Conservation (phyloP, 2,113 vertebrate genomes). For the Macrotis lagotis region DNA sequence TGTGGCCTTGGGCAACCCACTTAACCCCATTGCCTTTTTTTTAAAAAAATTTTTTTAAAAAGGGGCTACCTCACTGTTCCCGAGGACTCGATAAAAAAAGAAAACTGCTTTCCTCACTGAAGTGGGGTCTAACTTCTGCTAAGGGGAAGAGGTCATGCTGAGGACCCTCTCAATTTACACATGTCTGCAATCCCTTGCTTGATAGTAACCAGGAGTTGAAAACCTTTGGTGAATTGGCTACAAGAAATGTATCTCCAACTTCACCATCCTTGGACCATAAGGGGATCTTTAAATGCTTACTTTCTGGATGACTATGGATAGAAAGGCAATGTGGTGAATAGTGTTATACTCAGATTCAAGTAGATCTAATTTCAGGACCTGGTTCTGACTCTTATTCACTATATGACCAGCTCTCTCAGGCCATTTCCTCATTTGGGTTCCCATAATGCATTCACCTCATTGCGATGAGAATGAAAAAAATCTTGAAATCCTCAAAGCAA, state of each 20-base stretch:
- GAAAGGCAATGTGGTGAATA: neutral
- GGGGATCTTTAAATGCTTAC: neutral
- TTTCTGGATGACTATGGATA: neutral
- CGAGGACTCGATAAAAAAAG: neutral
- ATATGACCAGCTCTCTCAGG: neutral
- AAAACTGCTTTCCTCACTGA: conserved; percentile 2
- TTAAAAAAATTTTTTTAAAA: too few relatives aligned
- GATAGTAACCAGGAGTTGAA: neutral
- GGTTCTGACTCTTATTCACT: neutral
- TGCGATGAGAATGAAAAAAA: neutral
- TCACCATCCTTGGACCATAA: neutral
- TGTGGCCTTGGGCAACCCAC: too few relatives aligned
- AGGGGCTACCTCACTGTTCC: conserved; percentile 20
- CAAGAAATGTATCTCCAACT: neutral
- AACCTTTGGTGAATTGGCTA: neutral
- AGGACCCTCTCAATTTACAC: neutral
- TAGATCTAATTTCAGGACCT: neutral
- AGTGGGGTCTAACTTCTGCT: neutral
- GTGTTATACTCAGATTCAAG: neutral
- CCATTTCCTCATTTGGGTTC: neutral
- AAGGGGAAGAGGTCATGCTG: neutral
- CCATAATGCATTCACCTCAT: neutral
- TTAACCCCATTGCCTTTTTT: too few relatives aligned
- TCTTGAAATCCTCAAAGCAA: neutral
- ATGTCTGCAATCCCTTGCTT: neutral